Conservation (phyloP, 2,888 invertebrate genomes). For the Rhamnusium bicolor region DNA sequence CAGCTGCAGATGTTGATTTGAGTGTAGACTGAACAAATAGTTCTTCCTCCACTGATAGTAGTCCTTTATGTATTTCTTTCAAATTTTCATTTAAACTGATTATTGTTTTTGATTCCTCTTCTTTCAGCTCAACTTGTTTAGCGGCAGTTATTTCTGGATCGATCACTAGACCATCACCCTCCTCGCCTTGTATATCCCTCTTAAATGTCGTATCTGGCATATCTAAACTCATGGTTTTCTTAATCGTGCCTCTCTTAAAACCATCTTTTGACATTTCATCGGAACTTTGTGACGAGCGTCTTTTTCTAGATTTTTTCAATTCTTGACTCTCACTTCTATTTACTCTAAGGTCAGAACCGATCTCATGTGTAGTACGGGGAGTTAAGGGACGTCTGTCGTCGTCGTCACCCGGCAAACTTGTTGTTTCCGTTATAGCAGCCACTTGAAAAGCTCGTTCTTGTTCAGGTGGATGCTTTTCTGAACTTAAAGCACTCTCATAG, state of each 20-base stretch:
- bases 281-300: conserved; percentile 65
- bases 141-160: conserved; percentile 71
- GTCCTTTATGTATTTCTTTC: conserved; percentile 73
- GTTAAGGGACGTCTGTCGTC: conserved; percentile 63
- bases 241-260: conserved; percentile 52
- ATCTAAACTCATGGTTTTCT: conserved; percentile 69
- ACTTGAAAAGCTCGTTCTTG: conserved; percentile 67
- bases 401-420: conserved; percentile 67
- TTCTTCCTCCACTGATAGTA: conserved; percentile 78
- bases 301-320: conserved; percentile 65
- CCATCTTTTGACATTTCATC: conserved; percentile 73
- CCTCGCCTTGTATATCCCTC: conserved; percentile 74
- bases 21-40: conserved; percentile 77
- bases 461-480: conserved; percentile 67
- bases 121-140: conserved; percentile 69
- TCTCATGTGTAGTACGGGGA: conserved; percentile 69
- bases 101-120: conserved; percentile 62
- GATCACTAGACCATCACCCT: conserved; percentile 74
- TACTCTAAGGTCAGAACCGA: conserved; percentile 69
- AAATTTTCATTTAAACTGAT: conserved; percentile 67
- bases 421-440: conserved; percentile 69
- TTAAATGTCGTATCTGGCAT: conserved; percentile 68
- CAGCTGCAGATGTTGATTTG: conserved; percentile 79
- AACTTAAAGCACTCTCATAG: conserved; percentile 80
- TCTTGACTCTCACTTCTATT: conserved; percentile 71